Conservation (phyloP, 2,888 invertebrate genomes). For the Malacosoma neustria region DNA sequence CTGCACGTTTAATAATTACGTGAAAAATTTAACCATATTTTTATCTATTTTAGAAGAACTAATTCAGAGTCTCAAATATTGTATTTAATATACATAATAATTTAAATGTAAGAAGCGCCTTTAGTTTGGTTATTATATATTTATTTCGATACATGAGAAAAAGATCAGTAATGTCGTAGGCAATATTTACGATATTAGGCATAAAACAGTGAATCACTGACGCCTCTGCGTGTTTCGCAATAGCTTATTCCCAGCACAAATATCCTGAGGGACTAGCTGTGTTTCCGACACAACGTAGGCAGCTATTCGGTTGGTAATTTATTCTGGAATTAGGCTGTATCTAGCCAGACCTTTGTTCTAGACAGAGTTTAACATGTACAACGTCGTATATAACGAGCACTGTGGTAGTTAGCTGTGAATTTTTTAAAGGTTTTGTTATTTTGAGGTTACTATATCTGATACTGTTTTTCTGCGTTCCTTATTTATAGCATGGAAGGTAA, state of each 20-base stretch:
- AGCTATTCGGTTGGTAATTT: slow-evolving; percentile 17
- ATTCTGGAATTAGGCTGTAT: slow-evolving; percentile 14
- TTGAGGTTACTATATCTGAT: background rate
- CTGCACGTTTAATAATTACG: too few relatives aligned
- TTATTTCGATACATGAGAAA: too few relatives aligned
- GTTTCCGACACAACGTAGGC: slow-evolving; percentile 12
- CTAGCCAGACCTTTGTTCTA: slow-evolving; percentile 19
- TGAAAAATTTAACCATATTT: too few relatives aligned
- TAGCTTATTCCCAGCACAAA: background rate
- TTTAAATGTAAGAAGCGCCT: too few relatives aligned
- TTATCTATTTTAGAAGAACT: too few relatives aligned
- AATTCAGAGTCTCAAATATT: too few relatives aligned
- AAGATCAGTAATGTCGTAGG: too few relatives aligned
- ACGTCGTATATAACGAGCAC: slow-evolving; percentile 4
- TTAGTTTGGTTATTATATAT: too few relatives aligned
- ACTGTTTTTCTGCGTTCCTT: too few relatives aligned
- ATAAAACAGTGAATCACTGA: background rate
- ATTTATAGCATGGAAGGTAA: too few relatives aligned
- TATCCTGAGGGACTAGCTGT: background rate
- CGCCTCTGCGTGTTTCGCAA: background rate
- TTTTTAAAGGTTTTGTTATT: background rate
- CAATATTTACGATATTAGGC: too few relatives aligned
- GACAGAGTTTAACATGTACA: slow-evolving; percentile 14
- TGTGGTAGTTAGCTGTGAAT: background rate
- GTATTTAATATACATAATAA: too few relatives aligned